Percentiles rank a stretch among this genome's conserved stretches.
phyloP scores from a whole-genome alignment of 2,113 vertebrate species.

The Aptenodytes forsteri region DNA sequence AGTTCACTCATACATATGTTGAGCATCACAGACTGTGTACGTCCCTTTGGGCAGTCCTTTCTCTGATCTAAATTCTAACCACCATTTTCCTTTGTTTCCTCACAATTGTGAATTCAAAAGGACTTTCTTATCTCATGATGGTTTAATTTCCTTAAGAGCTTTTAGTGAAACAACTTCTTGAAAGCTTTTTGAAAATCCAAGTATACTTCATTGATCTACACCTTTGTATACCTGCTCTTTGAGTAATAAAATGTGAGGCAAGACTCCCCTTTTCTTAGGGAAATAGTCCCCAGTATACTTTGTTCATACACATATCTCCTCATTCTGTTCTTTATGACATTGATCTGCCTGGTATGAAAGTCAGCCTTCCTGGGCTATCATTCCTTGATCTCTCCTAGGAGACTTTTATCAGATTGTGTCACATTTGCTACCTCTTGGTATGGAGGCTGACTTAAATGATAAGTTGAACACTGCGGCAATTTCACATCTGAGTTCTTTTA shows the following conservation, averaged over 20 bases:
- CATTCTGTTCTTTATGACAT: not conserved
- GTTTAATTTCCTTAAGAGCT: not conserved
- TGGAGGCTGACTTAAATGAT: not conserved
- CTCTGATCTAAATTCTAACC: not conserved
- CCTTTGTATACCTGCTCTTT: not conserved
- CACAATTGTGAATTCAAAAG: not conserved
- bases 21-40: not conserved
- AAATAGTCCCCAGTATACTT: not conserved
- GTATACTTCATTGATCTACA: not conserved
- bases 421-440: not conserved
- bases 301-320: not conserved
- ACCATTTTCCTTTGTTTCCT: not conserved
- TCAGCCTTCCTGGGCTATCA: not conserved
- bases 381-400: not conserved
- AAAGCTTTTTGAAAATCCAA: not conserved
- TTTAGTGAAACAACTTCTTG: not conserved
- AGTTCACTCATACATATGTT: not conserved
- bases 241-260: not conserved
- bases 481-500: constrained; percentile 50
- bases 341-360: not conserved
- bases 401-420: not conserved
- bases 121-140: not conserved
- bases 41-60: not conserved
- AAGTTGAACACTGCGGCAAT: not conserved
- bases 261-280: not conserved